Evolutionary conservation across 2,888 invertebrate species (phyloP), one percentile per base, ranked within the genome.

Genomic region (Brachyopa scutellaris): DNA sequence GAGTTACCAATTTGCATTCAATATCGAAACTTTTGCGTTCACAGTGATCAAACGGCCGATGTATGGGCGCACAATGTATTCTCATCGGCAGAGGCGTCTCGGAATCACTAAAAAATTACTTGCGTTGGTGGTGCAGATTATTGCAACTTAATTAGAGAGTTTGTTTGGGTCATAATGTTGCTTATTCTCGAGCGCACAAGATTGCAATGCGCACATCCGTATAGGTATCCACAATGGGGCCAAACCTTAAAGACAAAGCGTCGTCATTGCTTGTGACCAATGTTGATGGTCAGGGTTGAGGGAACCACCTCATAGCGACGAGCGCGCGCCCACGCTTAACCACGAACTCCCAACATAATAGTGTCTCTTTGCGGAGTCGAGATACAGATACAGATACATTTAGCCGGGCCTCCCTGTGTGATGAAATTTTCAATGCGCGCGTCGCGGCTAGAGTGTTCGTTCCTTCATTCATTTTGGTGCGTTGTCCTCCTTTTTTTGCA

Each of bases 131-230:
- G 82, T 55, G 77, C 61, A 61, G 77, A 77, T 82, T 77, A 82
- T 82, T 82, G 82, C 82, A 82, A 77, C 82, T 77, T 82, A 82
- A 82, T 82, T 82, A 82, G 77, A 61, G 82, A 82, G 23, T 82
- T 67, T 70, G 77, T 82, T 82, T 82, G 53, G 82, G 74, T 59
- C 74, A 66, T 38, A 74, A 49, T 57, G 62, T 73, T 29, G 62
- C 31, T 51, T 53, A 72, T 72, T 64, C 47, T 45, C n/a, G 70
- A 7, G n/a, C n/a, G n/a, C n/a, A n/a, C n/a, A n/a, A n/a, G 21
- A 33, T 51, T 49, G 9, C 31, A 59, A 42, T 53, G 61, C n/a
- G n/a, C 51, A 66, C 55, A 73, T 67, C 38, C 42, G 51, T 61
- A n/a, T n/a, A n/a, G n/a, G n/a, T n/a, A 19, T 11, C 61, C 55